Evolutionary conservation across 2,797 vertebrate genomes (phyloP).

Genomic region (Ciconia nigra): DNA sequence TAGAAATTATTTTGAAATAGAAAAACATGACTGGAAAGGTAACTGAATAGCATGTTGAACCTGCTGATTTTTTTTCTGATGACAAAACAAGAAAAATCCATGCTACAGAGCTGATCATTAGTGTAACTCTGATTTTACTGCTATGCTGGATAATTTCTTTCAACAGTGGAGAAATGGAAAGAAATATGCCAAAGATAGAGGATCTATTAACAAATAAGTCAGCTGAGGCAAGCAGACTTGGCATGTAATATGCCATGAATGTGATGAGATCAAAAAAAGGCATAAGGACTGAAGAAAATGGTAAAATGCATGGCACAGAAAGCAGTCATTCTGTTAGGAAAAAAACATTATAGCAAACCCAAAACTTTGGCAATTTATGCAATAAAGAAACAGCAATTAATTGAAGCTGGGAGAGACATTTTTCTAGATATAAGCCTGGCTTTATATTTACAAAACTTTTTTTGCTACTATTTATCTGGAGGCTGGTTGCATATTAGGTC

Average conservation of each 20-base stretch:
- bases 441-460: neutral
- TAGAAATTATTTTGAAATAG: neutral
- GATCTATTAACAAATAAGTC: slow-evolving; percentile 52
- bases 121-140: slow-evolving; percentile 13
- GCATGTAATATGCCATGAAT: neutral
- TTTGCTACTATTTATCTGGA: neutral
- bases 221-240: slow-evolving; percentile 36
- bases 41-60: neutral
- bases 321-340: slow-evolving; percentile 15
- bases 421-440: neutral
- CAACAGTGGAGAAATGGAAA: slow-evolving; percentile 38
- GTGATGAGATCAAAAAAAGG: slow-evolving; percentile 5
- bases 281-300: slow-evolving; percentile 38
- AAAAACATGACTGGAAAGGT: neutral
- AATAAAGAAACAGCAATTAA: slow-evolving; percentile 43
- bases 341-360: neutral
- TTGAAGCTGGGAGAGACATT: neutral
- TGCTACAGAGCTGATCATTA: slow-evolving; percentile 29
- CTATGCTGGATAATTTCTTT: neutral
- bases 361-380: neutral
- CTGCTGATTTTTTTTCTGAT: neutral
- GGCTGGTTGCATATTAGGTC: neutral
- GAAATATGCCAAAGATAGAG: slow-evolving; percentile 31
- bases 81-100: neutral
- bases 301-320: slow-evolving; percentile 36